These are phyloP conservation scores for Cheirogaleus medius DNA, from an alignment of 2,113 vertebrate species.

Conservation along the genomic window DNA sequence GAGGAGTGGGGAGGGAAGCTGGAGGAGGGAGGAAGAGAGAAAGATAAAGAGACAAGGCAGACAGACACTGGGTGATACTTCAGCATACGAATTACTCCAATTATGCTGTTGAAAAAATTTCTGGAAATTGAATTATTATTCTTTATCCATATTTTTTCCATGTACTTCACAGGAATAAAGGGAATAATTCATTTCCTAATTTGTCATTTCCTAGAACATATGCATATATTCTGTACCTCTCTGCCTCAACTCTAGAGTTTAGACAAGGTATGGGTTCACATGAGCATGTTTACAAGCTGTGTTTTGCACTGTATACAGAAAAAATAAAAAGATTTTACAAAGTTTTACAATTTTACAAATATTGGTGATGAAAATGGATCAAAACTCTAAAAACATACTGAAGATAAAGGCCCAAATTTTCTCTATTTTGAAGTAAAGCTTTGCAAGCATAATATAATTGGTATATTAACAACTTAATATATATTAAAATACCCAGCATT, in stretches of 20 bases:
- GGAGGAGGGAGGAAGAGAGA: background rate
- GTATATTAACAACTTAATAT: background rate
- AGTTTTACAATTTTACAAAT: too few relatives aligned
- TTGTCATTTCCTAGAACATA: background rate
- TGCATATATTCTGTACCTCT: background rate
- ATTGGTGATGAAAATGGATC: background rate
- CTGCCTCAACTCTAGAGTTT: background rate
- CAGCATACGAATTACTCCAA: background rate
- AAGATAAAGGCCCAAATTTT: background rate
- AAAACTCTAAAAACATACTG: background rate
- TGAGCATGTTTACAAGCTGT: background rate
- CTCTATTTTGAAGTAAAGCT: background rate
- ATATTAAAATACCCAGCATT: background rate
- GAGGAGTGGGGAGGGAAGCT: accelerated
- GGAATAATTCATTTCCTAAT: background rate
- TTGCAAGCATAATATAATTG: background rate
- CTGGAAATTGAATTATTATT: background rate
- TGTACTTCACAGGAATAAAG: background rate
- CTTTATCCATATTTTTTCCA: background rate
- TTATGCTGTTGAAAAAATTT: background rate
- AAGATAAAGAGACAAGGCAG: background rate
- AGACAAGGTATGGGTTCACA: background rate
- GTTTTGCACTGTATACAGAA: background rate
- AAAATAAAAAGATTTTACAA: too few relatives aligned
- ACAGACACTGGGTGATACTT: background rate